Conservation (phyloP, 2,888 invertebrate genomes). For the Hyalella azteca region DNA sequence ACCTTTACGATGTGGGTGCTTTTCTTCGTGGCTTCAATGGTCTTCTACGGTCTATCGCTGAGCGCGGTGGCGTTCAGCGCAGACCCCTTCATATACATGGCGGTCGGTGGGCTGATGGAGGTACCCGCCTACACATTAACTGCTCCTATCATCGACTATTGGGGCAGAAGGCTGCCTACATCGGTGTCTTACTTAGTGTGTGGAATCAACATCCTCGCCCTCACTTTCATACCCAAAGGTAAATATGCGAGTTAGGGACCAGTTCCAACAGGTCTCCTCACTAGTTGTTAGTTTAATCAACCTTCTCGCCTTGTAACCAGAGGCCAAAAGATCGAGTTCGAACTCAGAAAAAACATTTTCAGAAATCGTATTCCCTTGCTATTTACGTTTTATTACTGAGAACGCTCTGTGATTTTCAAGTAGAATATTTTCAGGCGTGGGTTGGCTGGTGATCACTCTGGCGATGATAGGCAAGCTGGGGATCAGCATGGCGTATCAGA, state of each 20-base stretch:
- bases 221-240: slow-evolving; percentile 48
- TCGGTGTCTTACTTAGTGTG: slow-evolving; percentile 40
- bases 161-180: slow-evolving; percentile 46
- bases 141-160: slow-evolving; percentile 44
- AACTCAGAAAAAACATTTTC: too few relatives aligned
- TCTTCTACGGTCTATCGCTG: slow-evolving; percentile 50
- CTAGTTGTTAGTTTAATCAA: too few relatives aligned
- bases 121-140: slow-evolving; percentile 51
- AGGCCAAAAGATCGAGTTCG: too few relatives aligned
- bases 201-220: slow-evolving; percentile 40
- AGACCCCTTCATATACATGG: slow-evolving; percentile 48
- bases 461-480: slow-evolving; percentile 54
- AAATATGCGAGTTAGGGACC: neutral
- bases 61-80: slow-evolving; percentile 49
- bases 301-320: too few relatives aligned
- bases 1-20: slow-evolving; percentile 43
- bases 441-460: slow-evolving; percentile 41
- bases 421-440: slow-evolving; percentile 15
- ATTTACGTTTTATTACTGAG: neutral
- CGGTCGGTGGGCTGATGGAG: slow-evolving; percentile 47
- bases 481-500: slow-evolving; percentile 45
- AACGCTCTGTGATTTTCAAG: neutral
- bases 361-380: too few relatives aligned
- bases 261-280: neutral
- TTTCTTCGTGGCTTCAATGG: slow-evolving; percentile 46